Percentiles rank a stretch among this genome's conserved stretches.
These are phyloP conservation scores for Microplitis manilae DNA, from an alignment of 2,888 invertebrate species.

Conservation along the genomic window DNA sequence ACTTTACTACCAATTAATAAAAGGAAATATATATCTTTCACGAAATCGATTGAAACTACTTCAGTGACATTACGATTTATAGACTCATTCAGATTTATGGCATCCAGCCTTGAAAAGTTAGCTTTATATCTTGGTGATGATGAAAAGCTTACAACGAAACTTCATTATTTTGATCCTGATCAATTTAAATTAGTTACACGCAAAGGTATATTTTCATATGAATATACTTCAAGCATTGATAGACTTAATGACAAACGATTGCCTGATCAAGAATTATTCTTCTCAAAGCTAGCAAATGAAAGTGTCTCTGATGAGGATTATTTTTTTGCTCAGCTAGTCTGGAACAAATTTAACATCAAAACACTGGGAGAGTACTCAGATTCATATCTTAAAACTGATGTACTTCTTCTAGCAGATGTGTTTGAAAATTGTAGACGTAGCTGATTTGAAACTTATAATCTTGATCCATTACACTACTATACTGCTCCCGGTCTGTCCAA, in stretches of 20 bases:
- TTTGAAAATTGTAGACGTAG: constrained; percentile 64
- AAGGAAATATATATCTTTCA: constrained; percentile 59
- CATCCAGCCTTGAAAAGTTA: constrained; percentile 55
- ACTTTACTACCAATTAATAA: constrained; percentile 50
- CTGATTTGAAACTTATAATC: constrained; percentile 55
- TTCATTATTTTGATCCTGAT: constrained; percentile 31
- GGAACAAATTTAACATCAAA: constrained; percentile 28
- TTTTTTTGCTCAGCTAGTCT: constrained; percentile 61
- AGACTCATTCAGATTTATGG: constrained; percentile 60
- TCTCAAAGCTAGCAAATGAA: constrained; percentile 49
- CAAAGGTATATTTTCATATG: constrained; percentile 62
- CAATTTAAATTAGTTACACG: constrained; percentile 50
- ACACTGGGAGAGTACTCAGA: no score
- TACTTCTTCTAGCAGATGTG: constrained; percentile 58
- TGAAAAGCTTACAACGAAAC: constrained; percentile 40
- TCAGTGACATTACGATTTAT: constrained; percentile 44
- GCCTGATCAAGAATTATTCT: constrained; percentile 50
- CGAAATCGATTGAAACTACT: constrained; percentile 38
- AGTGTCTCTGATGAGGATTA: constrained; percentile 54
- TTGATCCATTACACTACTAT: constrained; percentile 56
- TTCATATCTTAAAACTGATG: no score
- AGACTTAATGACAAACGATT: constrained; percentile 49
- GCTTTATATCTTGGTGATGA: constrained; percentile 48
- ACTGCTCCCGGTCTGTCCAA: constrained; percentile 44
- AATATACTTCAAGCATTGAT: constrained; percentile 52